Conservation (phyloP, 2,797 vertebrate species). For the Uromys caudimaculatus region DNA sequence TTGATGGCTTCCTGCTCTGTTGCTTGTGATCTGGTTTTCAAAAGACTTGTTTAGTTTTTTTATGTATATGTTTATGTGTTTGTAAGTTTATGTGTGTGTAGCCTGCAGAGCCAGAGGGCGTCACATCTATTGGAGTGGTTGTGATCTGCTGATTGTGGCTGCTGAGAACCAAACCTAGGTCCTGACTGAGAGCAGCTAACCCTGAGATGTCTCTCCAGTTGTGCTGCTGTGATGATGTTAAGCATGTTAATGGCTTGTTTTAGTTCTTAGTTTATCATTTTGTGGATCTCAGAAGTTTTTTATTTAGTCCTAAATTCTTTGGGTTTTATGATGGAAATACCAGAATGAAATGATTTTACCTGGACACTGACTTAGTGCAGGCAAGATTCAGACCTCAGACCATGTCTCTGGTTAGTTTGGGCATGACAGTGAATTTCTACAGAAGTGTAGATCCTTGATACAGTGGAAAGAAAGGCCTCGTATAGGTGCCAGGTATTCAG, state of each 20-base stretch:
- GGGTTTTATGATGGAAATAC: slow-evolving; percentile 48
- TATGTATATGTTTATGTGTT: neutral
- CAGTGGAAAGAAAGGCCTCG: neutral
- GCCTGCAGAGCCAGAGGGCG: neutral
- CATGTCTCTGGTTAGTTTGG: neutral
- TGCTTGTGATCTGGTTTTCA: neutral
- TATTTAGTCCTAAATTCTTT: slow-evolving; percentile 26
- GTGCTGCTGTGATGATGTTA: neutral
- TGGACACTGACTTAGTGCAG: neutral
- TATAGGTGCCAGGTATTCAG: slow-evolving; percentile 7
- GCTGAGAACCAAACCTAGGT: neutral
- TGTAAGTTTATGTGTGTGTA: neutral
- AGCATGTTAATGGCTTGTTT: slow-evolving; percentile 26
- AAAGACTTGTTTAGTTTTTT: neutral
- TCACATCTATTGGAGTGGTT: neutral
- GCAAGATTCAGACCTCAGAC: neutral
- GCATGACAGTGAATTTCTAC: neutral
- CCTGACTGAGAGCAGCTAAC: neutral
- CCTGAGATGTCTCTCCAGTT: neutral
- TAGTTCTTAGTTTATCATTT: slow-evolving; percentile 32
- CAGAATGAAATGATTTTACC: slow-evolving; percentile 6
- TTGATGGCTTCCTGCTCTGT: slow-evolving; percentile 21
- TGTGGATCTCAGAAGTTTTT: slow-evolving; percentile 39
- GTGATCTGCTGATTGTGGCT: neutral
- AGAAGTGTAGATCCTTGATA: neutral